These are phyloP conservation scores for Doris montereyensis DNA, from an alignment of 2,888 invertebrate genomes.

Conservation along the genomic window DNA sequence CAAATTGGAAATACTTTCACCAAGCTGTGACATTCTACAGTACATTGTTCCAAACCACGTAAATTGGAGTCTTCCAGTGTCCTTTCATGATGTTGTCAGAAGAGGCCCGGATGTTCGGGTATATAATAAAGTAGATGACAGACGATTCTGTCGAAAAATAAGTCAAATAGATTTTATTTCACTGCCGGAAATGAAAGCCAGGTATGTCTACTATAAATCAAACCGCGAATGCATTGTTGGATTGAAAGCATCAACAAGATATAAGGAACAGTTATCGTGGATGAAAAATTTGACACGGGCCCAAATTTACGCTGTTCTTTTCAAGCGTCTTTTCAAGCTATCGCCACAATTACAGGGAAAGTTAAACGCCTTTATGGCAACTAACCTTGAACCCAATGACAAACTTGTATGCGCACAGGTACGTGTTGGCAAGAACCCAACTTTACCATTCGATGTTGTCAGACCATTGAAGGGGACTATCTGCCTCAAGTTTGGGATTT, in stretches of 20 bases:
- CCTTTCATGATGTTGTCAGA: not conserved
- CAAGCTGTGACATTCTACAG: conserved; percentile 15
- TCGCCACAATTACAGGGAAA: not conserved
- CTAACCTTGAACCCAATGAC: not conserved
- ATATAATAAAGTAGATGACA: not conserved
- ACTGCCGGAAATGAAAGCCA: not conserved
- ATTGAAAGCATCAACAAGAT: not conserved
- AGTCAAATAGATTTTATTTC: not conserved
- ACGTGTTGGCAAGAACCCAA: not conserved
- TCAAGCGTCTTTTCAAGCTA: not conserved
- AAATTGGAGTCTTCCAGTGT: conserved; percentile 13
- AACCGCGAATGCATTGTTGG: not conserved
- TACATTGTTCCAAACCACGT: conserved; percentile 26
- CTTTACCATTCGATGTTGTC: not conserved
- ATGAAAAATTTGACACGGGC: not conserved
- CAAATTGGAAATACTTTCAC: conserved; percentile 15
- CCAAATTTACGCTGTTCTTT: not conserved
- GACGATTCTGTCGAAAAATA: not conserved
- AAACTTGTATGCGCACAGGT: not conserved
- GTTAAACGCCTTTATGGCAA: not conserved
- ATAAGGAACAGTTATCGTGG: not conserved
- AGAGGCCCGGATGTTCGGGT: not conserved
- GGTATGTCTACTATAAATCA: not conserved
- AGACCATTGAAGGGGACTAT: not conserved
- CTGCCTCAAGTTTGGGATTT: not conserved